Evolutionary conservation across 2,113 vertebrate genomes (phyloP), one percentile per base, ranked within the genome.

Genomic region (Rana temporaria): DNA sequence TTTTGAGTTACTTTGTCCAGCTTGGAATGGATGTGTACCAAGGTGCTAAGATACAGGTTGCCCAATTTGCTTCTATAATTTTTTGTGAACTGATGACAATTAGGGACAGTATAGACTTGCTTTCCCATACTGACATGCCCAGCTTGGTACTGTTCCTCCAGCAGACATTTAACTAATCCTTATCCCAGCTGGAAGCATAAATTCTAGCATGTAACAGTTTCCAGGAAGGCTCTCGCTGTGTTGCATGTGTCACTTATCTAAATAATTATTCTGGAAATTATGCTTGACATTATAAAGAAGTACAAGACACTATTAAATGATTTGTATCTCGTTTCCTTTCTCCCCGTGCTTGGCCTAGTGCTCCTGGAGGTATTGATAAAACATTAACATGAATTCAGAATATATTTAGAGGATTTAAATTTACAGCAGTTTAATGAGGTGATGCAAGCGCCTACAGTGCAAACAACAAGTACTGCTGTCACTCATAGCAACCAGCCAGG

Each of bases 191-290:
- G 79, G 79, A 73, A 71, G 77, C 53, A 34, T 6, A 56, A 56
- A 64, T 56, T 19, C 59, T 65, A 65, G 62, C 64, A 52, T 56
- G 59, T 73, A 65, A 4, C 69, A 4, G 42, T 57, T 24, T 60
- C 59, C 79, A 73, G 79, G 79, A 81, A 73, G 22, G 24, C 79
- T 19, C 79, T 65, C 19, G 79, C 79, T 81, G 79, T 38, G 69
- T 73, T 81, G 14, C 65, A 70, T 32, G 72, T 65, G 65, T 79
- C 77, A 79, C 26, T 68, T 79, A 79, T 79, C 65, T 7, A 18
- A 79, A 69, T 79, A 79, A 79, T 81, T 81, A 81, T 81, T 81
- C 52, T 81, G 67, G 34, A 80, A 80, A 81, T 81, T 22, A 62
- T 81, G 38, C 19, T 72, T 81, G 79, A 81, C 79, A 72, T 81